Conservation (phyloP, 1,140 invertebrate species). For the Caerostris darwini region DNA sequence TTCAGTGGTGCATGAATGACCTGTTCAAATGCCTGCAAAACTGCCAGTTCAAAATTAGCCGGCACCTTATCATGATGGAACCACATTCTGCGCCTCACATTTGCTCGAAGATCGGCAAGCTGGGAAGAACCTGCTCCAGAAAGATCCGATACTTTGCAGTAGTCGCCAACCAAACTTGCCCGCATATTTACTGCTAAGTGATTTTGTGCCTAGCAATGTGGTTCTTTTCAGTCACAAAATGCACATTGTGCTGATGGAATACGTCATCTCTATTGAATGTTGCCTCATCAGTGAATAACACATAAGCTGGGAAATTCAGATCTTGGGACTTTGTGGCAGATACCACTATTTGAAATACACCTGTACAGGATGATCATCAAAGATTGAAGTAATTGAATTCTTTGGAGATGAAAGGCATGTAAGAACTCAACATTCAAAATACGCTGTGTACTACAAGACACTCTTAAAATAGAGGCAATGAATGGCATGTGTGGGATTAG, state of each 20-base stretch:
- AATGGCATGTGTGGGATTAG: too few relatives aligned
- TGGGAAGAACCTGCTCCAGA: constrained; percentile 22
- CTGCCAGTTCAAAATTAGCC: background rate
- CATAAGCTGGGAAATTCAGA: too few relatives aligned
- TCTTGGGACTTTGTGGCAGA: too few relatives aligned
- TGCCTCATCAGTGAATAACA: background rate
- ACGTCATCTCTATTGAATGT: background rate
- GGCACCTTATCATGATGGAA: background rate
- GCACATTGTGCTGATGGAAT: background rate
- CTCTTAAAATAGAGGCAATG: too few relatives aligned
- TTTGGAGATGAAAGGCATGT: too few relatives aligned
- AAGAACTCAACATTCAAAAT: too few relatives aligned
- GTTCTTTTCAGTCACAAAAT: background rate
- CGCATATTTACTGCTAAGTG: background rate
- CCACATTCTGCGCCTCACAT: background rate
- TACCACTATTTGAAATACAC: too few relatives aligned
- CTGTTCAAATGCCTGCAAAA: background rate
- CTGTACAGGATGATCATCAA: too few relatives aligned
- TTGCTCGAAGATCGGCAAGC: background rate
- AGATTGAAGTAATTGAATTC: too few relatives aligned
- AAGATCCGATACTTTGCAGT: constrained; percentile 1
- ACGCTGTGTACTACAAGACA: too few relatives aligned
- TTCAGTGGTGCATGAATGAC: constrained; percentile 78
- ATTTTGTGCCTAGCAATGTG: background rate
- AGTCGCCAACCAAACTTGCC: background rate